Conservation (phyloP, 2,888 invertebrate species). For the Dyspetes luteomarginatus region DNA sequence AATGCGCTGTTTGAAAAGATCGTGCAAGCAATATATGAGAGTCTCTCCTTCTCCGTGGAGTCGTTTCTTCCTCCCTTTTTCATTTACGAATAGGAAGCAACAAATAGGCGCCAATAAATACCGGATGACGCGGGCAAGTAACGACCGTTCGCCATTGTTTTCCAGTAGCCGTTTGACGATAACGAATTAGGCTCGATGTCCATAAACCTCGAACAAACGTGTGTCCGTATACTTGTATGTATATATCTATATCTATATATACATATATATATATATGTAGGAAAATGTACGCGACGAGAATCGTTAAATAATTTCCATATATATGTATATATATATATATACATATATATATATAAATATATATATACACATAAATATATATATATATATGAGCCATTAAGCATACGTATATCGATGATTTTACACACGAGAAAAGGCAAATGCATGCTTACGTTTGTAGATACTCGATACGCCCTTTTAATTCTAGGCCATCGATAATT, state of each 20-base stretch:
- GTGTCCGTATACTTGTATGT: neutral
- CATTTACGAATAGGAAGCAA: constrained; percentile 6
- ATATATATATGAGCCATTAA: neutral
- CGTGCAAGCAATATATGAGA: neutral
- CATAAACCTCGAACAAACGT: constrained; percentile 70
- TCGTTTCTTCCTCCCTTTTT: constrained; percentile 30
- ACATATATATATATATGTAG: neutral
- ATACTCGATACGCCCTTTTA: no score
- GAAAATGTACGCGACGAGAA: constrained; percentile 46
- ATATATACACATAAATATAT: no score
- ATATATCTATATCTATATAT: constrained; percentile 2
- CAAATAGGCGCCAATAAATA: constrained; percentile 48
- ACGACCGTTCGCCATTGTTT: constrained; percentile 74
- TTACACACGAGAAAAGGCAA: no score
- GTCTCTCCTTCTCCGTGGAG: constrained; percentile 20
- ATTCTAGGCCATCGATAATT: no score
- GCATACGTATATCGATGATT: no score
- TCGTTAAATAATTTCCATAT: constrained; percentile 6
- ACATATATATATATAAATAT: no score
- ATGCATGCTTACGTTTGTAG: no score
- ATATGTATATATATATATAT: neutral
- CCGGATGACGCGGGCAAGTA: constrained; percentile 59
- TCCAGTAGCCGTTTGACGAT: constrained; percentile 66
- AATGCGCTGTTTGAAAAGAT: constrained; percentile 25
- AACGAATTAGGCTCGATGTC: constrained; percentile 78